Base-by-base conservation (phyloP, 2,888 invertebrate species). In the Leptura quadrifasciata region DNA sequence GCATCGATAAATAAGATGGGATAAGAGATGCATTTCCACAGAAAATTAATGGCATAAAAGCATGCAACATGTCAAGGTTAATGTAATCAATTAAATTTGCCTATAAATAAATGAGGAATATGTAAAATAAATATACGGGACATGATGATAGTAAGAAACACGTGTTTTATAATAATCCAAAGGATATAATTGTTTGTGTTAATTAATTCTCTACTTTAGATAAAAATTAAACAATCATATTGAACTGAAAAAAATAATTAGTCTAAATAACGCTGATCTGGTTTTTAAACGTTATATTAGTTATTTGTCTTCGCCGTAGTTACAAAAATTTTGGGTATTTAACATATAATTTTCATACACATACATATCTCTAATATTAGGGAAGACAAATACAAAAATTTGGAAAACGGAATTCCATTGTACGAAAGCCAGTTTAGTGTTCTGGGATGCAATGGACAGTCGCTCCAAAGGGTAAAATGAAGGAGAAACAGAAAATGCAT, bases 11-110 rank as follows among this genome's bases (percentile, higher is more conserved):
- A 47, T 47, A 47, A n/a, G 47, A n/a, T 47, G 12, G 20, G 20
- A 27, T 20, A 27, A 27, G 60, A 27, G 60, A 21, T 60, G 47
- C n/a, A 47, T 47, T 47, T 47, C 47, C 47, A 47, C n/a, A 47
- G 47, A 3, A 47, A 47, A 47, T 47, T 47, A 47, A 47, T 47
- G n/a, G n/a, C 47, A 17, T 15, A 47, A 47, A 47, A 5, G 15
- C 15, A 47, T 47, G 39, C 39, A 39, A 39, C 47, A 47, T n/a
- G 47, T 47, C 47, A 47, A 47, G 39, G 39, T 12, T 39, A 39
- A 39, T 39, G 39, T 39, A 39, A 39, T 39, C 3, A 39, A 39
- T 39, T 39, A 39, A 12, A 39, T 12, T 15, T 15, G 15, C 39
- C 39, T 39, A 39, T 39, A 39, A 39, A 39, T 39, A 39, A 39